phyloP scores from a whole-genome alignment of 2,113 vertebrate species.

The Recurvirostra avosetta region DNA sequence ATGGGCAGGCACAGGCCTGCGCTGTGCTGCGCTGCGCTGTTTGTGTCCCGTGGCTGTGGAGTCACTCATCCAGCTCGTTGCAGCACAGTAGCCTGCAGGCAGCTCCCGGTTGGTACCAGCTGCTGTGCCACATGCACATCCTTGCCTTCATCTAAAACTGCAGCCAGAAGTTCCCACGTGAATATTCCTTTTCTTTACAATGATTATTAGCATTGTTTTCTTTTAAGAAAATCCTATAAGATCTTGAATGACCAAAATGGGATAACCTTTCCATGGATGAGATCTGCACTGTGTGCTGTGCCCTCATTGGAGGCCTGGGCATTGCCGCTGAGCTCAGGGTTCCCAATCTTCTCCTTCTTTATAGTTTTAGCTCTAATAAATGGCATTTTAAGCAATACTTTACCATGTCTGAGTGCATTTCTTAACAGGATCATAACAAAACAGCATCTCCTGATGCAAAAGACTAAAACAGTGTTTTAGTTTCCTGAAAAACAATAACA shows the following conservation, averaged over 20 bases:
- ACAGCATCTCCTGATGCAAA: background rate
- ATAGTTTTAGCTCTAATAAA: background rate
- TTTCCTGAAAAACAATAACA: background rate
- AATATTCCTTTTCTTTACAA: background rate
- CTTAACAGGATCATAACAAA: background rate
- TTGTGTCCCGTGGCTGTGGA: no score
- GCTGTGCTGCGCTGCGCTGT: background rate
- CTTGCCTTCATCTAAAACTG: background rate
- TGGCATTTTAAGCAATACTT: background rate
- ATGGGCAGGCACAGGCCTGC: background rate
- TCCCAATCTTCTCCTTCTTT: background rate
- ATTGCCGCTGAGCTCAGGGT: background rate
- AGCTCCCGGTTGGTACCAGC: background rate
- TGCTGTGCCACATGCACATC: background rate
- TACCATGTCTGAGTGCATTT: background rate
- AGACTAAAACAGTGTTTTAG: background rate
- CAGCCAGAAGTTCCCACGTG: background rate
- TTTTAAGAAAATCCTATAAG: background rate
- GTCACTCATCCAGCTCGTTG: background rate
- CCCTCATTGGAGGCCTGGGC: rapidly evolving
- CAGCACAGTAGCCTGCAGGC: background rate
- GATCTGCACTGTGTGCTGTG: background rate
- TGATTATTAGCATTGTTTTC: background rate
- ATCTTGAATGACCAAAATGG: background rate
- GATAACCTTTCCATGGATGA: background rate